Evolutionary conservation across 2,888 invertebrate species (phyloP), one percentile per base, ranked within the genome.

Genomic region (Phalangium opilio): DNA sequence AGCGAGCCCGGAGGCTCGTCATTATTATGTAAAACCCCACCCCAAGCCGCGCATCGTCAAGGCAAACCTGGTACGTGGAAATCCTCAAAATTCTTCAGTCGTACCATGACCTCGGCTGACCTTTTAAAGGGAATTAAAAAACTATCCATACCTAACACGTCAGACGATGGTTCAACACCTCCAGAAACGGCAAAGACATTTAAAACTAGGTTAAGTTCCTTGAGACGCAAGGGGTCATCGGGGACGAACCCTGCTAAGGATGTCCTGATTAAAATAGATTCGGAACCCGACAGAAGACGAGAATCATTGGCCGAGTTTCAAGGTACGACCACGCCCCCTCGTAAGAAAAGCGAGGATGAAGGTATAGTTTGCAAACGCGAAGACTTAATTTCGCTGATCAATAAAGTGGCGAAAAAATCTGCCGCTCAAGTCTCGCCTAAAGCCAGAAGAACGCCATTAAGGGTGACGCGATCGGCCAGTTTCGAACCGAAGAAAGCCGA

Each of bases 311-410:
- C 33, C 49, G 21, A 47, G 14, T 27, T 10, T 14, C 3, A 17
- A 17, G 19, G 12, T 12, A 10, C 14, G 4, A 41, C 18, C 14
- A 19, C 41, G 14, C 21, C 21, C 21, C 41, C n/a, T 19, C 12
- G 12, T 18, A 20, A 44, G 19, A 44, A 35, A 44, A 19, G 15
- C 19, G 27, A 44, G 12, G 48, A 49, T 2, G 21, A 48, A 38
- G 52, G 52, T 1, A 52, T 52, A 1, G 44, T 52, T 7, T 52
- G 52, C 40, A 52, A 52, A 18, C 50, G 49, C 17, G 52, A 52
- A 19, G 52, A 52, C 20, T 27, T 52, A 3, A 18, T 52, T n/a
- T 45, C 41, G 7, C 35, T 52, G 3, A 50, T 52, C 17, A 47
- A 45, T 21, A 45, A 45, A 7, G 38, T 43, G 1, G 41, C 44